A percentile compares a stretch with the other conserved stretches of the same genome.
These are phyloP conservation scores for Dione vanillae DNA, from an alignment of 2,888 invertebrate species.

Conservation along the genomic window DNA sequence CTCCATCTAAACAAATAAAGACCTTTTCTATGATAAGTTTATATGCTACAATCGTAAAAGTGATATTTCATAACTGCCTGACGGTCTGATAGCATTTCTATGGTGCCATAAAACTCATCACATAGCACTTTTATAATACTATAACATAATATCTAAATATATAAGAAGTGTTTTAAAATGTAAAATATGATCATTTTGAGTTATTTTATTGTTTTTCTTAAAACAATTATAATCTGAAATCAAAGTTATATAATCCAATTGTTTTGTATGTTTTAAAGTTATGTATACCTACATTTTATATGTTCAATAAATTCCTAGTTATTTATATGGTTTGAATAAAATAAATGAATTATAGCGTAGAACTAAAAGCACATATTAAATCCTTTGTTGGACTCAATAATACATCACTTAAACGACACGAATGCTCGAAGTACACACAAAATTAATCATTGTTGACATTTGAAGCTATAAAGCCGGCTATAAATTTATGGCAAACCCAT, in stretches of 20 bases:
- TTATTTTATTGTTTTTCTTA: background rate
- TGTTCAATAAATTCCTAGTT: background rate
- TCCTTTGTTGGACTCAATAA: conserved; percentile 17
- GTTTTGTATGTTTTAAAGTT: background rate
- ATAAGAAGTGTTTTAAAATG: background rate
- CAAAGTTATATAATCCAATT: background rate
- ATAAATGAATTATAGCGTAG: background rate
- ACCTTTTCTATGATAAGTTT: conserved; percentile 19
- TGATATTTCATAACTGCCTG: conserved; percentile 30
- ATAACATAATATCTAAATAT: background rate
- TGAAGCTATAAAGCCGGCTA: conserved; percentile 38
- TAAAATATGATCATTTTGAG: background rate
- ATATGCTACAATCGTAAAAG: conserved; percentile 30
- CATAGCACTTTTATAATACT: background rate
- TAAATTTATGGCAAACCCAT: conserved; percentile 37
- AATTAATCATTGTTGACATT: conserved; percentile 38
- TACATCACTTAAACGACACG: conserved; percentile 22
- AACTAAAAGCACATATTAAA: conserved; percentile 15
- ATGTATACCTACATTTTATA: background rate
- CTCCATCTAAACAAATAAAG: conserved; percentile 23
- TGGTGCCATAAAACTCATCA: conserved; percentile 24
- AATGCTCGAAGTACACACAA: conserved; percentile 32
- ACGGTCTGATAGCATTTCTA: conserved; percentile 36
- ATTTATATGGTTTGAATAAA: background rate
- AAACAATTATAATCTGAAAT: background rate